Conservation (phyloP, 1,140 invertebrate genomes). For the Lucilia cuprina region DNA sequence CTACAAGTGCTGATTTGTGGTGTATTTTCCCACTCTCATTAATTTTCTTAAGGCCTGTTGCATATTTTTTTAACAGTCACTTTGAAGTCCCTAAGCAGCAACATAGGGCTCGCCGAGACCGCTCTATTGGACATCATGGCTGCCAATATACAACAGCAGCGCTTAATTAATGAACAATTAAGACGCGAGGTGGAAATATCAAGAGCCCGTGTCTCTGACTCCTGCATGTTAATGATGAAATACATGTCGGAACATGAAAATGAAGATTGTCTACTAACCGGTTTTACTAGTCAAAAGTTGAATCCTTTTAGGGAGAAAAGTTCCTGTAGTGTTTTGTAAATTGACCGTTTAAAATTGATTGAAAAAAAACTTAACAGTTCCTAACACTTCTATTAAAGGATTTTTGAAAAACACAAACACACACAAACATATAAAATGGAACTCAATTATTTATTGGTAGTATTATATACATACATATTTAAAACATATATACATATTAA, state of each 20-base stretch:
- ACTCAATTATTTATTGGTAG: constrained; percentile 17
- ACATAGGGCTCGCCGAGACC: constrained; percentile 81
- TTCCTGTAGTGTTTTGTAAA: constrained; percentile 83
- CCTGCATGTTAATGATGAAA: constrained; percentile 90
- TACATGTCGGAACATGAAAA: constrained; percentile 91
- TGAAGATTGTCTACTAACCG: constrained; percentile 91
- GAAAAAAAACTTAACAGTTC: background rate
- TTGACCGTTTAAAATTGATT: no score
- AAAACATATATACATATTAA: background rate
- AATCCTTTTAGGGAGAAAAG: constrained; percentile 98
- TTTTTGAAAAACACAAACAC: background rate
- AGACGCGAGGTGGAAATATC: constrained; percentile 88
- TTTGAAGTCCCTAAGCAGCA: constrained; percentile 16
- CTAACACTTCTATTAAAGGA: background rate
- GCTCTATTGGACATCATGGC: constrained; percentile 89
- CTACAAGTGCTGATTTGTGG: background rate
- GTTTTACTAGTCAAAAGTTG: constrained; percentile 93
- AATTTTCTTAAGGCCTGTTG: background rate
- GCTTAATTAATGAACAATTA: constrained; percentile 90
- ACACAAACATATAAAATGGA: background rate
- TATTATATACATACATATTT: background rate
- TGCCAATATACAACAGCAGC: constrained; percentile 89
- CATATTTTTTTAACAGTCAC: background rate
- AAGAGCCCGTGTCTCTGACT: constrained; percentile 85
- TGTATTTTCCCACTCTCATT: background rate